phyloP scores from a whole-genome alignment of 2,797 vertebrate genomes.

The Botia kubotai region DNA sequence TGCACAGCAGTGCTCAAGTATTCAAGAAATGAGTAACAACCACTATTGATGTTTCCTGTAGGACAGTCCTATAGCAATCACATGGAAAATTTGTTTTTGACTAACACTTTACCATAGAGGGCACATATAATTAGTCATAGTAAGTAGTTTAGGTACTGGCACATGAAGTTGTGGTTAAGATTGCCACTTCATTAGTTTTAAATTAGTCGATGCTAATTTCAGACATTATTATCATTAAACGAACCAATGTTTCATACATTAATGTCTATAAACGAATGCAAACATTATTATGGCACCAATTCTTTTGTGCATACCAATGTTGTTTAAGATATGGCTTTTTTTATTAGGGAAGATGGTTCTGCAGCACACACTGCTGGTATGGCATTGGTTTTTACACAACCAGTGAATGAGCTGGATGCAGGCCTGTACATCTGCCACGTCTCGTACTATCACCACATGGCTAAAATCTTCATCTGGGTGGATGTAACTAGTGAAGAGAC shows the following conservation, averaged over 20 bases:
- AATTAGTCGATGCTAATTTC: too few relatives aligned
- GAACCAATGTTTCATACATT: too few relatives aligned
- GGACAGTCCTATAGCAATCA: too few relatives aligned
- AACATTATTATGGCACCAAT: too few relatives aligned
- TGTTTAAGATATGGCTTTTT: neutral
- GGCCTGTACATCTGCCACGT: slow-evolving; percentile 73
- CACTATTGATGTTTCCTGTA: neutral
- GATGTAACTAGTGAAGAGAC: slow-evolving; percentile 64
- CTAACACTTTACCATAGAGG: neutral
- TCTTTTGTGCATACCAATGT: neutral
- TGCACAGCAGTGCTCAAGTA: neutral
- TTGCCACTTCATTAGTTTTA: too few relatives aligned
- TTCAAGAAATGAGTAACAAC: neutral
- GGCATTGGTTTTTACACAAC: slow-evolving; percentile 66
- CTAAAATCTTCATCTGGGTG: slow-evolving; percentile 68
- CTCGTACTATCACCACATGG: slow-evolving; percentile 74
- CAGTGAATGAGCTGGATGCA: slow-evolving; percentile 60
- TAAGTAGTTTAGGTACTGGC: too few relatives aligned
- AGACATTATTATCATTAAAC: too few relatives aligned
- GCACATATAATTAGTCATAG: neutral
- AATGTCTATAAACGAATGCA: too few relatives aligned
- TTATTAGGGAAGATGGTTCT: slow-evolving; percentile 68
- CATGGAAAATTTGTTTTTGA: too few relatives aligned
- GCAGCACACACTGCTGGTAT: slow-evolving; percentile 59
- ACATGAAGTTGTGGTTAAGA: too few relatives aligned